A percentile compares a stretch with the other conserved stretches of the same genome.
phyloP scores from a whole-genome alignment of 1,140 invertebrate species.

The Tetramorium parvispinum region DNA sequence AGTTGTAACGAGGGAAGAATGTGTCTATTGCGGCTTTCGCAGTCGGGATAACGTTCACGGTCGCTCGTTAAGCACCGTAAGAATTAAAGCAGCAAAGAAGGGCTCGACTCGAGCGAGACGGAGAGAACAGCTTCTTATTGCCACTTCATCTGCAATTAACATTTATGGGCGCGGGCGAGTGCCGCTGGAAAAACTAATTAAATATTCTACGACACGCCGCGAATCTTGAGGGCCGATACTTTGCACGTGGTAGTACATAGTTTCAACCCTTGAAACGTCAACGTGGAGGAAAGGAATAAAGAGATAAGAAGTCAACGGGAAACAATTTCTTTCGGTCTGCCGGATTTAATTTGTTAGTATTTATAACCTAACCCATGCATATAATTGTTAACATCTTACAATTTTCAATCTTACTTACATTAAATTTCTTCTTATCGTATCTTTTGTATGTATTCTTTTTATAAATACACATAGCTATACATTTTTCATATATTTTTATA shows the following conservation, averaged over 20 bases:
- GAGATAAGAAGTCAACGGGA: conserved; percentile 50
- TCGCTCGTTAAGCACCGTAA: conserved; percentile 78
- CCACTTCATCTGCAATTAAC: conserved; percentile 86
- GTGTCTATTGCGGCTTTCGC: conserved; percentile 77
- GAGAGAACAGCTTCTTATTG: conserved; percentile 81
- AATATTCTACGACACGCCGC: conserved; percentile 80
- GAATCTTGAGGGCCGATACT: conserved; percentile 46
- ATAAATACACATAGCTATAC: not conserved
- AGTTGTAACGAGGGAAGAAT: conserved; percentile 76
- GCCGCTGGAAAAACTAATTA: conserved; percentile 85
- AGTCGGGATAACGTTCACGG: conserved; percentile 71
- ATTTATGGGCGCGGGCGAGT: conserved; percentile 83
- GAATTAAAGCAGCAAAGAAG: conserved; percentile 74
- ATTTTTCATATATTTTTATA: not conserved
- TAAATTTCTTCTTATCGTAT: not conserved
- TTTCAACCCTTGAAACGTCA: conserved; percentile 67
- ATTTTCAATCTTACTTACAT: not conserved
- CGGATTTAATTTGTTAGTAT: not conserved
- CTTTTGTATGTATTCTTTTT: no score
- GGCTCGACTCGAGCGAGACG: conserved; percentile 35
- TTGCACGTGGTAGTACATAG: conserved; percentile 46
- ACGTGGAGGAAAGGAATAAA: conserved; percentile 67
- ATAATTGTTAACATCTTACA: not conserved
- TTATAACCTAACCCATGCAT: not conserved
- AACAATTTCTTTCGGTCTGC: not conserved